Base-by-base conservation (phyloP, 2,888 invertebrate genomes). In the Branchellion lobata region DNA sequence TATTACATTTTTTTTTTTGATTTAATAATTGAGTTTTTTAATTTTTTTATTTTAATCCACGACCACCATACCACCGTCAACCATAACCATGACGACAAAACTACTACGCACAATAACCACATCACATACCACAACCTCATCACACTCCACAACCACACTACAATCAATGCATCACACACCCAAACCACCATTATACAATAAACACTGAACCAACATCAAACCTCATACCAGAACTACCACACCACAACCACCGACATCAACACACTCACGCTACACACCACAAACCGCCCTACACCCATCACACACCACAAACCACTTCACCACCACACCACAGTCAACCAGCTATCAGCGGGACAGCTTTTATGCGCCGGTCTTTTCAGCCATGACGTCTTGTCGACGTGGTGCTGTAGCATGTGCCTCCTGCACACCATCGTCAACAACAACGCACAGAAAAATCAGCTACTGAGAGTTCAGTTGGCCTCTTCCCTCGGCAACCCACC, bases 401-500 rank as follows among this genome's bases (percentile, higher is more conserved):
- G 99, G 99, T 95, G 96, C 88, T 93, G 96, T 0, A 91, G 95
- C 0, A 93, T 96, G 0, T 94, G 95, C 0, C 88, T 99, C 33
- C 92, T 94, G 86, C 95, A 99, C 86, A 92, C 93, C 0, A 89
- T 99, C 29, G 91, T 94, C 5, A 95, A 95, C 81, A 95, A 94
- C 86, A 84, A 85, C 1, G 85, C 85, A 0, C 88, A 89, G 84
- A 95, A 96, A 86, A 96, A 97, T 86, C 94, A 96, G 86, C 87
- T 99, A 72, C 87, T 99, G 36, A 90, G 95, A 80, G 98, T 99
- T 2, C 90, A 97, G 82, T 89, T 99, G 80, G 95, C 96, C 0
- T 87, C 87, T 27, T 86, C 85, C 80, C 83, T 86, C 11, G 87
- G 87, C 69, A 86, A 93, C 81, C 91, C 93, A 3, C 95, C 97